Percentiles rank a stretch among this genome's conserved stretches.
Conservation (phyloP, 1,140 invertebrate genomes). For the Neodiprion fabricii region DNA sequence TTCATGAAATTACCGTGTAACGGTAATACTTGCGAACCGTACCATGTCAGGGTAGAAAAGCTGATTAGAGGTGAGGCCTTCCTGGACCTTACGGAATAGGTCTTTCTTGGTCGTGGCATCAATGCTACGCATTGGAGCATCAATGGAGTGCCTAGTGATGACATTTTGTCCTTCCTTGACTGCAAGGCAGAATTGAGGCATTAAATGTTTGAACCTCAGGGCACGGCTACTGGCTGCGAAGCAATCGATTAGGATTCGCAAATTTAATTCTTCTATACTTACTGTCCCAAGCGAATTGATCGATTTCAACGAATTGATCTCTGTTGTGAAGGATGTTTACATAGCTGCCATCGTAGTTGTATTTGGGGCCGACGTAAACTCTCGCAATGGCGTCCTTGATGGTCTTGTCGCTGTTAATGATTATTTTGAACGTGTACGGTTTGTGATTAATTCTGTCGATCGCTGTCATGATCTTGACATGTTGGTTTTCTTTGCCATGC, state of each 20-base stretch:
- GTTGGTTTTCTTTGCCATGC: slow-evolving; percentile 16
- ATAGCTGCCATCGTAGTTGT: slow-evolving; percentile 62
- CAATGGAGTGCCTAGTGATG: slow-evolving; percentile 70
- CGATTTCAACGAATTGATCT: slow-evolving; percentile 70
- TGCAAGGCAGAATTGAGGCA: slow-evolving; percentile 35
- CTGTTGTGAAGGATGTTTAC: slow-evolving; percentile 67
- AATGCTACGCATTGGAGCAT: slow-evolving; percentile 68
- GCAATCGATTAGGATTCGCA: background rate
- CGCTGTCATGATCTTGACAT: slow-evolving; percentile 44
- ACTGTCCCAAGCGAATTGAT: slow-evolving; percentile 70
- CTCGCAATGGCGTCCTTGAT: slow-evolving; percentile 57
- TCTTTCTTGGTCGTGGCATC: slow-evolving; percentile 70
- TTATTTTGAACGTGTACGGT: slow-evolving; percentile 66
- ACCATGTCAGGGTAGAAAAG: slow-evolving; percentile 61
- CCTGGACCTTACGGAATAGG: slow-evolving; percentile 64
- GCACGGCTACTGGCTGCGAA: background rate
- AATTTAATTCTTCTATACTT: slow-evolving; percentile 30
- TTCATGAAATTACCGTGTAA: no score
- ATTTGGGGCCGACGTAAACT: slow-evolving; percentile 67
- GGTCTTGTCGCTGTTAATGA: slow-evolving; percentile 58
- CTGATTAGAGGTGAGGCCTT: slow-evolving; percentile 56
- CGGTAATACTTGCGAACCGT: slow-evolving; percentile 17
- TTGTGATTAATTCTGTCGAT: slow-evolving; percentile 69
- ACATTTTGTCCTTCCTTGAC: slow-evolving; percentile 71
- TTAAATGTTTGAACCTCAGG: background rate